Conservation (phyloP, 2,888 invertebrate species). For the Apantesis nais region DNA sequence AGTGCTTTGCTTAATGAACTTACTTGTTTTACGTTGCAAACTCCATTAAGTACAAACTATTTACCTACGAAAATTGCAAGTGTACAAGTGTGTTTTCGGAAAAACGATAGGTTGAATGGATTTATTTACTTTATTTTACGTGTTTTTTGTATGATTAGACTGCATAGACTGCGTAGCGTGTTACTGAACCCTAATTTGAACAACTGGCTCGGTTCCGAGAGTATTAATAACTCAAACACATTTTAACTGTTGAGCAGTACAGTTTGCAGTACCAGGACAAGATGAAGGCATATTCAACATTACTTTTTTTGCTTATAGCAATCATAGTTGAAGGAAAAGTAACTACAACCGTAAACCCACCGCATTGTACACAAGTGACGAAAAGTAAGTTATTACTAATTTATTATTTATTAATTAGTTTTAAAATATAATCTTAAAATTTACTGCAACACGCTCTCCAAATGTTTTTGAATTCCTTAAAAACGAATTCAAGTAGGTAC, state of each 20-base stretch:
- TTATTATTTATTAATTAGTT: too few relatives aligned
- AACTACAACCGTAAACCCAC: slow-evolving; percentile 52
- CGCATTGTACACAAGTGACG: slow-evolving; percentile 68
- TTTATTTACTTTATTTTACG: too few relatives aligned
- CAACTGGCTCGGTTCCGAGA: neutral
- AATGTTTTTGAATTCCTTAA: too few relatives aligned
- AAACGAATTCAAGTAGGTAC: too few relatives aligned
- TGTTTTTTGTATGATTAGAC: neutral
- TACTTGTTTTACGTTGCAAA: too few relatives aligned
- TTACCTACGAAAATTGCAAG: too few relatives aligned
- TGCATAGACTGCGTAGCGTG: neutral
- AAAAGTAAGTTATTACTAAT: slow-evolving; percentile 57
- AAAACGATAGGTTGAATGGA: too few relatives aligned
- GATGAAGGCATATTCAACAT: slow-evolving; percentile 29
- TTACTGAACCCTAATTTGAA: slow-evolving; percentile 7
- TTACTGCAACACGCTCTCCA: too few relatives aligned
- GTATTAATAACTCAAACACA: neutral
- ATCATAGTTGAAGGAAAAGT: slow-evolving; percentile 38
- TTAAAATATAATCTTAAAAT: too few relatives aligned
- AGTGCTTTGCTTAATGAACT: too few relatives aligned
- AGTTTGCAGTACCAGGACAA: slow-evolving; percentile 11
- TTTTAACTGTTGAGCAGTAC: neutral
- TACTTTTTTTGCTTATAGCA: slow-evolving; percentile 32
- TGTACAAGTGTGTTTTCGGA: too few relatives aligned
- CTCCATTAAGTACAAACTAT: too few relatives aligned